Evolutionary conservation across 1,140 invertebrate species (phyloP), one percentile per base, ranked within the genome.

Genomic region (Bombus difficillimus): DNA sequence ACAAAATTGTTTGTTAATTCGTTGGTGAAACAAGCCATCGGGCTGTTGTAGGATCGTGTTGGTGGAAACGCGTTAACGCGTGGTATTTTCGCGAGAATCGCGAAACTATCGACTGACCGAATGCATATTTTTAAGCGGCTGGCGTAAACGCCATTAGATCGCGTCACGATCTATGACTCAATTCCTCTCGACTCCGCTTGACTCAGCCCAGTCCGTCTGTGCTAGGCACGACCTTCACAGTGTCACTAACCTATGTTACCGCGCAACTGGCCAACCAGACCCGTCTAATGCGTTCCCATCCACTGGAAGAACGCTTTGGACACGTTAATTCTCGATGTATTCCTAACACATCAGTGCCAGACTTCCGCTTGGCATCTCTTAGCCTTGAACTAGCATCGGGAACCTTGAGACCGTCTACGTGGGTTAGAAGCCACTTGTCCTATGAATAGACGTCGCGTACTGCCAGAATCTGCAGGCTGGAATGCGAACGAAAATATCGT

Each of bases 161-260:
- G 57, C 83, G 78, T 81, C 84, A 75, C 79, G 43, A 75, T 81
- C 84, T 85, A 81, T 85, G 84, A 85, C 84, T 81, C 84, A 41
- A 73, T 75, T 39, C 77, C 41, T 66, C 6, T 72, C 28, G 18
- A 6, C 18, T 47, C 4, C 64, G 74, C 34, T 78, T 78, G 81
- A 83, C 81, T 83, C 81, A 83, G 28, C 8, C 2, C 25, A 22
- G 71, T 69, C 34, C 77, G 72, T 12, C 72, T 1, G 34, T 57
- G 64, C 83, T 85, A 80, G 76, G 34, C 74, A 81, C 81, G 86
- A 83, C 89, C 90, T 91, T 90, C 88, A 78, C 22, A 13, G 89
- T 90, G 92, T 93, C 92, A 93, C 89, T 93, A 92, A 93, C 92
- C 92, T 92, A 92, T 91, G 92, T 90, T 93, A 93, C 91, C 91